Base-by-base conservation (phyloP, 92 coral and sea anemone genomes). In the Paragorgia papillata region DNA sequence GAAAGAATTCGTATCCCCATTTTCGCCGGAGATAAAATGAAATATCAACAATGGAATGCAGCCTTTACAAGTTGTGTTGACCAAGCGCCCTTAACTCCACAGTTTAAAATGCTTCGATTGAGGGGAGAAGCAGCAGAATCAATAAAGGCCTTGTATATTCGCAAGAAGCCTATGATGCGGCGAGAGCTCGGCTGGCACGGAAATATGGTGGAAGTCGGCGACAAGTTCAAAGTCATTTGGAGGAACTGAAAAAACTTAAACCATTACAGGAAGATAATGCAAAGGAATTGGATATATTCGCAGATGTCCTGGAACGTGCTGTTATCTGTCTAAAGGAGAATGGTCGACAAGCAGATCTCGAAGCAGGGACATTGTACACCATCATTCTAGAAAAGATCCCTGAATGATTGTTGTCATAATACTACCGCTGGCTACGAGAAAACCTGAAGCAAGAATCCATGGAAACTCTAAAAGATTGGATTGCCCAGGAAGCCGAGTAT, bases 141-240 rank as follows among this genome's bases (percentile, higher is more conserved):
- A 15, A 63, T 85, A 22, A 82, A 79, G 62, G 90, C 0, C 79
- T 85, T 2, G 85, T 87, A 9, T 82, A 85, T 67, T 89, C 93
- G 2, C 65, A 58, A 18, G 85, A 74, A 50, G 87, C 75, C 9
- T 78, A 81, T 37, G 66, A 78, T 33, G 79, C 83, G 17, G 89
- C 87, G 1, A 89, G 64, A 60, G 22, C 75, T 49, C 60, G 79
- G 9, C 43, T 83, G 28, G 29, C 43, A 9, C 74, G 86, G 9
- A 89, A 88, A 46, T 82, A 81, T 57, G 87, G 89, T 8, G 92
- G 87, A 81, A 57, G 79, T 62, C 40, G 89, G 33, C 33, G 87
- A 30, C 79, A 85, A 70, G 74, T 88, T 0, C 89, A 84, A 48
- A 1, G 79, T 25, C 86, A 84, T 61, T 21, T 88, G 70, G 84